phyloP scores from a whole-genome alignment of 2,113 vertebrate species.

The Chlamydotis undulata region DNA sequence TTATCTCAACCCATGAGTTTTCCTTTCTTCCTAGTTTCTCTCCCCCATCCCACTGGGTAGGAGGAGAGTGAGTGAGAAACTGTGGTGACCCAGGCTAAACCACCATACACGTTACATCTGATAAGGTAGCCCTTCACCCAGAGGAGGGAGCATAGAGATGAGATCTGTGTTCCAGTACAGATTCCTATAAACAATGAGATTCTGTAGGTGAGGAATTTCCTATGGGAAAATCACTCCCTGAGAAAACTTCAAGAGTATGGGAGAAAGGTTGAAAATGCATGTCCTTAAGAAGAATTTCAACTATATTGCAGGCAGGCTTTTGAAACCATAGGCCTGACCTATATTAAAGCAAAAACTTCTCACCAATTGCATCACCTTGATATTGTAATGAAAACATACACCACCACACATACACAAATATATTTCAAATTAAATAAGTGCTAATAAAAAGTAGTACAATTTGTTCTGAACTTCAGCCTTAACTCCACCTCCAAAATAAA shows the following conservation, averaged over 20 bases:
- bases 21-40: too few species aligned
- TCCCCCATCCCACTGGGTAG: too few species aligned
- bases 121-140: neutral
- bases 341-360: neutral
- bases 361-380: neutral
- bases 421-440: neutral
- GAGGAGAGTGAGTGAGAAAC: too few species aligned
- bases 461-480: neutral
- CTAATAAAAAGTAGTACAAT: neutral
- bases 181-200: neutral
- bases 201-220: neutral
- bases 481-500: neutral
- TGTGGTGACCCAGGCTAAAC: too few species aligned
- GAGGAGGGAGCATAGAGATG: neutral
- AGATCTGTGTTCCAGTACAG: neutral
- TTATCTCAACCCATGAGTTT: too few species aligned
- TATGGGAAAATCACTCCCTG: neutral
- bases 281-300: neutral
- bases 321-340: neutral
- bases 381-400: neutral
- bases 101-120: neutral
- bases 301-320: neutral
- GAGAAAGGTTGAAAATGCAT: neutral
- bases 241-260: neutral
- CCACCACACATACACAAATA: neutral